phyloP scores from a whole-genome alignment of 2,113 vertebrate species.

The Spilogale gracilis region DNA sequence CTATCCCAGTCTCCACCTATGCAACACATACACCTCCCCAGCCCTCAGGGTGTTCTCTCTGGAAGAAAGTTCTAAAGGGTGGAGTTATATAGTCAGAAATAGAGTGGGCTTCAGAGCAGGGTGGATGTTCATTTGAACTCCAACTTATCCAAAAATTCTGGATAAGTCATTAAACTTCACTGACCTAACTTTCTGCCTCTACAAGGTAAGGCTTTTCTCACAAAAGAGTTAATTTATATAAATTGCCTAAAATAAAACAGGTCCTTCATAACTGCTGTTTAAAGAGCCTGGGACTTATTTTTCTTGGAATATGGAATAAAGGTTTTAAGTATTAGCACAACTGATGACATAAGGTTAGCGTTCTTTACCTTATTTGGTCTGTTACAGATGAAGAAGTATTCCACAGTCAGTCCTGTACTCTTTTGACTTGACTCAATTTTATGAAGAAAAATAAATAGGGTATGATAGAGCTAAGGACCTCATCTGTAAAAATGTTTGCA shows the following conservation, averaged over 20 bases:
- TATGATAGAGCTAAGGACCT: constrained; percentile 53
- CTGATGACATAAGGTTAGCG: constrained; percentile 33
- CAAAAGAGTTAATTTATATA: constrained; percentile 3
- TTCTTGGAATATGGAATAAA: constrained; percentile 72
- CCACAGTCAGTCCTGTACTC: background rate
- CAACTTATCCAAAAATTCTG: background rate
- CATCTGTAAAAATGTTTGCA: constrained; percentile 82
- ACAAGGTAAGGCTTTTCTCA: constrained; percentile 12
- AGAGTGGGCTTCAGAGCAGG: background rate
- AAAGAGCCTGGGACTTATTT: constrained; percentile 53
- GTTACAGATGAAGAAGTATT: constrained; percentile 31
- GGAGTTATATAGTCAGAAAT: background rate
- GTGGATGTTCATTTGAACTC: background rate
- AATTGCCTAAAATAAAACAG: constrained; percentile 32
- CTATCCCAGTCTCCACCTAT: background rate
- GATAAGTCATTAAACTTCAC: background rate
- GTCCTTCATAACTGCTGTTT: background rate
- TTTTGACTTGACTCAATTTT: constrained; percentile 71
- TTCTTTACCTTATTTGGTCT: constrained; percentile 55
- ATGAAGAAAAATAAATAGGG: constrained; percentile 75
- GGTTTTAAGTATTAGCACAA: constrained; percentile 64
- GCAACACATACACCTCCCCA: background rate
- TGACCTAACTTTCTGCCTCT: constrained; percentile 31
- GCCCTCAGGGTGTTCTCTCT: background rate
- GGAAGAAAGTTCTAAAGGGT: background rate